Percentiles rank a stretch among this genome's conserved stretches.
Evolutionary conservation across 2,888 invertebrate genomes (phyloP).

Genomic region (Colostygia pectinataria): DNA sequence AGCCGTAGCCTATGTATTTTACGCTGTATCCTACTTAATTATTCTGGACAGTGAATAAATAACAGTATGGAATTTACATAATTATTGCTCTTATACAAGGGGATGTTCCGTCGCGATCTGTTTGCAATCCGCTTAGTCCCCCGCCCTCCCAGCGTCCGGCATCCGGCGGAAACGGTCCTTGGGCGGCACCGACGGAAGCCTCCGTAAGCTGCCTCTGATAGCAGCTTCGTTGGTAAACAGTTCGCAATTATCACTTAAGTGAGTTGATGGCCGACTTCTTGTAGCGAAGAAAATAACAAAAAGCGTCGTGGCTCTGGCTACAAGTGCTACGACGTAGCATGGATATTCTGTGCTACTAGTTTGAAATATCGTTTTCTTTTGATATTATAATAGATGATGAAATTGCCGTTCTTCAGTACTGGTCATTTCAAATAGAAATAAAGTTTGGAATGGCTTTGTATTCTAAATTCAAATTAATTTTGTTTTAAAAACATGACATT

Average conservation of each 20-base stretch:
- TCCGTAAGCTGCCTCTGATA: conserved; percentile 57
- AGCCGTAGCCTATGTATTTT: too few species aligned
- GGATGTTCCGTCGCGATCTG: conserved; percentile 44
- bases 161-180: conserved; percentile 62
- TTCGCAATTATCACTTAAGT: conserved; percentile 47
- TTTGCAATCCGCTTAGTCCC: conserved; percentile 51
- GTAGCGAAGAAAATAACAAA: conserved; percentile 4
- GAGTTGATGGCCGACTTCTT: conserved; percentile 25
- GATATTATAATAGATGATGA: too few species aligned
- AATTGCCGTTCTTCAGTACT: too few species aligned
- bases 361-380: not conserved
- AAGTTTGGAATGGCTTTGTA: too few species aligned
- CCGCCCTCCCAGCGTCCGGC: conserved; percentile 44
- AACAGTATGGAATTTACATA: conserved; percentile 30
- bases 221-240: conserved; percentile 41
- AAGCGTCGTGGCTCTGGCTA: not conserved
- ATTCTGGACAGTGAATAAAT: not conserved
- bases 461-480: too few species aligned
- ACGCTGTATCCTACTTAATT: too few species aligned
- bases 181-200: conserved; percentile 54
- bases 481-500: too few species aligned
- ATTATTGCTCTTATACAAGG: conserved; percentile 39
- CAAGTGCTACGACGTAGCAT: not conserved
- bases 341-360: not conserved
- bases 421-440: too few species aligned